Evolutionary conservation across 1,140 invertebrate genomes (phyloP).

Genomic region (Steinernema feltiae): DNA sequence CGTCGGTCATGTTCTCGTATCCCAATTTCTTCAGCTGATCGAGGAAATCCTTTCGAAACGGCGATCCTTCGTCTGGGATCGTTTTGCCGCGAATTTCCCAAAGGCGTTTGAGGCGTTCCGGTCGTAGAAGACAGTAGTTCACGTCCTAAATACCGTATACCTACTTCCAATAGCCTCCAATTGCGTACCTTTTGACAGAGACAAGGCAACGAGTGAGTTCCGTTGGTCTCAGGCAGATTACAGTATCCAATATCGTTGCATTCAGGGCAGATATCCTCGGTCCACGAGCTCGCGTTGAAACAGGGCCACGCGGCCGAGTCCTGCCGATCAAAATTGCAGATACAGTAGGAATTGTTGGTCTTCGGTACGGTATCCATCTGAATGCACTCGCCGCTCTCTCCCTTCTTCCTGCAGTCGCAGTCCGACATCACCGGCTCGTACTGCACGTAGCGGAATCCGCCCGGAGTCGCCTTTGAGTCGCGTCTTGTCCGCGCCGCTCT

Average conservation of each 20-base stretch:
- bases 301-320: slow-evolving; percentile 54
- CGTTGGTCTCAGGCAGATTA: slow-evolving; percentile 50
- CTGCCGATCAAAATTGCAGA: slow-evolving; percentile 55
- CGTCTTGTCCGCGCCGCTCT: slow-evolving; percentile 16
- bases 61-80: slow-evolving; percentile 52
- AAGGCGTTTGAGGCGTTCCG: slow-evolving; percentile 49
- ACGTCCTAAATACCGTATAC: slow-evolving; percentile 26
- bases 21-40: slow-evolving; percentile 34
- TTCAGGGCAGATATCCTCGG: slow-evolving; percentile 36
- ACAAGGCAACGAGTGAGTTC: slow-evolving; percentile 42
- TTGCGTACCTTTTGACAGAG: slow-evolving; percentile 52
- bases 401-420: slow-evolving; percentile 40
- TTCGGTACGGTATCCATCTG: slow-evolving; percentile 45
- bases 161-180: too few relatives aligned
- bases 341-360: slow-evolving; percentile 41
- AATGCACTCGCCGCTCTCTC: slow-evolving; percentile 39
- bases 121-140: slow-evolving; percentile 49
- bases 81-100: slow-evolving; percentile 53
- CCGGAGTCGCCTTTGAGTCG: slow-evolving; percentile 30
- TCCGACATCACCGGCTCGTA: slow-evolving; percentile 52
- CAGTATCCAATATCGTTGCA: slow-evolving; percentile 57
- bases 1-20: slow-evolving; percentile 36
- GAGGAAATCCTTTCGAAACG: slow-evolving; percentile 41
- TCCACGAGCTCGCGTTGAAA: slow-evolving; percentile 44
- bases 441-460: slow-evolving; percentile 53